A percentile compares a stretch with the other conserved stretches of the same genome.
These are phyloP conservation scores for Trichogramma pretiosum DNA, from an alignment of 1,140 invertebrate species.

Conservation along the genomic window DNA sequence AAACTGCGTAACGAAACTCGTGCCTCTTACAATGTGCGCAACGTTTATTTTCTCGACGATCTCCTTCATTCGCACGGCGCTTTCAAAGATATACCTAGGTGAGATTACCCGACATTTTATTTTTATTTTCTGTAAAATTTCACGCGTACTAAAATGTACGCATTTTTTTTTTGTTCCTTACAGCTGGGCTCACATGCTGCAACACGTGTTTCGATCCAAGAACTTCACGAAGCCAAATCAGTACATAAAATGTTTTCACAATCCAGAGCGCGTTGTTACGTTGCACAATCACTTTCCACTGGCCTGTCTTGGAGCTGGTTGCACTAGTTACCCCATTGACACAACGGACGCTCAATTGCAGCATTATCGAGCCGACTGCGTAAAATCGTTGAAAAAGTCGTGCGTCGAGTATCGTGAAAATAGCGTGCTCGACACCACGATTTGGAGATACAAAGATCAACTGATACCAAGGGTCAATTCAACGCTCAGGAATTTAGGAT, in stretches of 20 bases:
- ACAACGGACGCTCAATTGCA: constrained; percentile 79
- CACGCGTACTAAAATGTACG: not conserved
- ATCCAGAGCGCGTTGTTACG: constrained; percentile 78
- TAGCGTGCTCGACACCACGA: constrained; percentile 74
- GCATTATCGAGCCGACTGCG: constrained; percentile 88
- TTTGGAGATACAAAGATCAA: constrained; percentile 78
- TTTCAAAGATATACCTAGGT: constrained; percentile 72
- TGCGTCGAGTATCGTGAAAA: constrained; percentile 77
- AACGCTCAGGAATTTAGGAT: constrained; percentile 63
- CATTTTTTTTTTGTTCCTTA: not conserved
- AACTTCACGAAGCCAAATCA: constrained; percentile 90
- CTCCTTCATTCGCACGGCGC: constrained; percentile 71
- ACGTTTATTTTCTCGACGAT: constrained; percentile 92
- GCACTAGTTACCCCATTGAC: constrained; percentile 78
- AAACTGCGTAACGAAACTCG: constrained; percentile 64
- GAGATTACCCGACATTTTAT: not conserved
- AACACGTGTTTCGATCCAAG: constrained; percentile 81
- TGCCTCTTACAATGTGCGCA: constrained; percentile 82
- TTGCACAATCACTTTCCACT: constrained; percentile 90
- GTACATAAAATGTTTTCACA: constrained; percentile 91
- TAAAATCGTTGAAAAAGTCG: constrained; percentile 76
- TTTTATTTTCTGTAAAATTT: not conserved
- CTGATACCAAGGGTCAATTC: constrained; percentile 61
- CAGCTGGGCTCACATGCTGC: constrained; percentile 85
- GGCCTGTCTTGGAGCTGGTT: constrained; percentile 74